phyloP scores from a whole-genome alignment of 2,888 invertebrate species.

The Parthenolecanium corni region DNA sequence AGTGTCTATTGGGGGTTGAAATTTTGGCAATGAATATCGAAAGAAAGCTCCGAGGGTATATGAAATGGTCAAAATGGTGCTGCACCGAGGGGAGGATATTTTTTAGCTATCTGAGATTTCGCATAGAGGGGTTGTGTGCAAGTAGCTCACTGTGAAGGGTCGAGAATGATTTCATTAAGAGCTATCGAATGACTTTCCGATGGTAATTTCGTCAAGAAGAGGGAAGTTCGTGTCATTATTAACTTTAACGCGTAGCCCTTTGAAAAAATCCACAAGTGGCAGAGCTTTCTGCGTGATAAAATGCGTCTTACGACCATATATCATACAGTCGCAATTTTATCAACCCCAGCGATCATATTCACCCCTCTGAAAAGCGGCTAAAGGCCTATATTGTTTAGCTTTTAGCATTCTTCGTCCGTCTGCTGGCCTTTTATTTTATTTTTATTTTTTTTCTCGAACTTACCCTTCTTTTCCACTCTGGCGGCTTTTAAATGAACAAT shows the following conservation, averaged over 20 bases:
- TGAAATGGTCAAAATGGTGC: background rate
- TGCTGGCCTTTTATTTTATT: background rate
- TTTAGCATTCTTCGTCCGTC: background rate
- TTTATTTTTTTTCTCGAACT: background rate
- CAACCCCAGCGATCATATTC: slow-evolving; percentile 13
- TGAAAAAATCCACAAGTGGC: slow-evolving; percentile 27
- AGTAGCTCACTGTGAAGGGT: background rate
- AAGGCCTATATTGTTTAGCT: slow-evolving; percentile 4
- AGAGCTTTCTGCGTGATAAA: slow-evolving; percentile 26
- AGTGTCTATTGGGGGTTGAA: background rate
- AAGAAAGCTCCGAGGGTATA: background rate
- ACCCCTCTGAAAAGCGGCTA: background rate
- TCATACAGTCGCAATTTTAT: slow-evolving; percentile 8
- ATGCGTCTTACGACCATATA: slow-evolving; percentile 18
- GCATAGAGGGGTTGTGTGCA: too few species aligned
- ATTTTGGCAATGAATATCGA: slow-evolving; percentile 10
- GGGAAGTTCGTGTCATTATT: slow-evolving; percentile 28
- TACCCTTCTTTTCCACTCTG: background rate
- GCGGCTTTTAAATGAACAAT: background rate
- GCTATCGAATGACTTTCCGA: slow-evolving; percentile 33
- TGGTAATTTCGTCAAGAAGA: slow-evolving; percentile 32
- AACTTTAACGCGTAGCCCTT: slow-evolving; percentile 26
- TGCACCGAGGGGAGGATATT: too few species aligned
- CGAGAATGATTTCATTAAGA: slow-evolving; percentile 34
- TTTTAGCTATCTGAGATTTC: too few species aligned